Evolutionary conservation across 2,888 invertebrate genomes (phyloP).

Genomic region (Chrysina gloriosa): DNA sequence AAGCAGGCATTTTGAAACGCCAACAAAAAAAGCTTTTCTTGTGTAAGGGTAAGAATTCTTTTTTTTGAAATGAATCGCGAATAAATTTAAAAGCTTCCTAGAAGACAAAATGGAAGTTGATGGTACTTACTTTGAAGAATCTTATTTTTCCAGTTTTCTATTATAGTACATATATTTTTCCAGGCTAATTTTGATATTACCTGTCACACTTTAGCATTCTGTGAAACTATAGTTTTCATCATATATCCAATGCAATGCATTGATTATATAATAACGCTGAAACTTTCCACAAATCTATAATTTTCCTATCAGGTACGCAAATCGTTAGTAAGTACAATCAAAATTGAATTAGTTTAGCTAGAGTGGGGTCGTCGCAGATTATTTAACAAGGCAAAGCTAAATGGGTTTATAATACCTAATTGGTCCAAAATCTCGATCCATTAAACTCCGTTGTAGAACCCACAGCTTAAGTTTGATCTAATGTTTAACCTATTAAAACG

Average conservation of each 20-base stretch:
- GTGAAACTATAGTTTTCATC: too few species aligned
- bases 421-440: conserved; percentile 8
- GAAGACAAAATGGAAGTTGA: too few species aligned
- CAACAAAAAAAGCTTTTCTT: background rate
- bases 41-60: too few species aligned
- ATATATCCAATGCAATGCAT: too few species aligned
- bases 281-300: background rate
- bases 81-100: too few species aligned
- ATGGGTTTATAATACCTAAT: conserved; percentile 34
- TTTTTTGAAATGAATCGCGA: too few species aligned
- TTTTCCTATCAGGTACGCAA: background rate
- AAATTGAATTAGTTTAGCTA: conserved; percentile 17
- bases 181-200: too few species aligned
- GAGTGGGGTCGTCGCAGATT: background rate
- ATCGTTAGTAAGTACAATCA: conserved; percentile 10
- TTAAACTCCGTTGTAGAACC: conserved; percentile 8
- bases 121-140: too few species aligned
- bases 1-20: too few species aligned
- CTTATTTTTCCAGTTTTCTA: too few species aligned
- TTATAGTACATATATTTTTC: too few species aligned
- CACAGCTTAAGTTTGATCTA: conserved; percentile 1
- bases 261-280: background rate
- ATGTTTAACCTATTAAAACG: conserved; percentile 14
- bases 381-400: conserved; percentile 26
- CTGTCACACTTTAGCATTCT: too few species aligned